A percentile compares a stretch with the other conserved stretches of the same genome.
These are phyloP conservation scores for Phenganax marumi DNA, from an alignment of 92 coral and sea anemone genomes.

Conservation along the genomic window DNA sequence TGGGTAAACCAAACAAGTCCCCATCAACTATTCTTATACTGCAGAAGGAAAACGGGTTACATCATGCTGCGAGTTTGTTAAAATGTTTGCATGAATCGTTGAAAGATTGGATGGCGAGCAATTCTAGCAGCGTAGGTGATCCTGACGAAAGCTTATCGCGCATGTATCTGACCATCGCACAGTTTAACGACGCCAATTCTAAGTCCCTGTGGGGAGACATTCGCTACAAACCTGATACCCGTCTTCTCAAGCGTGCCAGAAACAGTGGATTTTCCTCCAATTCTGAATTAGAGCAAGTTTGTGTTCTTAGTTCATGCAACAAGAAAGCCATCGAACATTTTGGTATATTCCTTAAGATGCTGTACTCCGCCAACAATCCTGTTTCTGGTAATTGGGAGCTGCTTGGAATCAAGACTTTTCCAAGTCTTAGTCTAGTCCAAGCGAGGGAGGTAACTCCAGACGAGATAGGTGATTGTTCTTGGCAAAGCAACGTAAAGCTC, in stretches of 20 bases:
- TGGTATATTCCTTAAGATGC: conserved; percentile 62
- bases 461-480: conserved; percentile 73
- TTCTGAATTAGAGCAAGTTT: conserved; percentile 91
- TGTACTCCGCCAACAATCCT: conserved; percentile 50
- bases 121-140: conserved; percentile 14
- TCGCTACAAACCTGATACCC: conserved; percentile 63
- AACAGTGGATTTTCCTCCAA: conserved; percentile 82
- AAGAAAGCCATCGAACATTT: conserved; percentile 68
- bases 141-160: conserved; percentile 49
- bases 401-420: conserved; percentile 75
- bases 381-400: conserved; percentile 72
- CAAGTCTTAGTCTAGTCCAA: conserved; percentile 76
- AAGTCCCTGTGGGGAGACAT: conserved; percentile 70
- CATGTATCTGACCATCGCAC: conserved; percentile 60
- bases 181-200: conserved; percentile 66
- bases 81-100: conserved; percentile 43
- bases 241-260: conserved; percentile 68
- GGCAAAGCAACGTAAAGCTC: conserved; percentile 78
- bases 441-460: conserved; percentile 90
- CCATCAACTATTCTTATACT: conserved; percentile 77
- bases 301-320: conserved; percentile 70
- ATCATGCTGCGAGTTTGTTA: conserved; percentile 65
- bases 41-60: conserved; percentile 76
- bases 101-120: conserved; percentile 21
- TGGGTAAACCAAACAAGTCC: conserved; percentile 36